A percentile compares a stretch with the other conserved stretches of the same genome.
Conservation (phyloP, 2,113 vertebrate genomes). For the Pungitius pungitius region DNA sequence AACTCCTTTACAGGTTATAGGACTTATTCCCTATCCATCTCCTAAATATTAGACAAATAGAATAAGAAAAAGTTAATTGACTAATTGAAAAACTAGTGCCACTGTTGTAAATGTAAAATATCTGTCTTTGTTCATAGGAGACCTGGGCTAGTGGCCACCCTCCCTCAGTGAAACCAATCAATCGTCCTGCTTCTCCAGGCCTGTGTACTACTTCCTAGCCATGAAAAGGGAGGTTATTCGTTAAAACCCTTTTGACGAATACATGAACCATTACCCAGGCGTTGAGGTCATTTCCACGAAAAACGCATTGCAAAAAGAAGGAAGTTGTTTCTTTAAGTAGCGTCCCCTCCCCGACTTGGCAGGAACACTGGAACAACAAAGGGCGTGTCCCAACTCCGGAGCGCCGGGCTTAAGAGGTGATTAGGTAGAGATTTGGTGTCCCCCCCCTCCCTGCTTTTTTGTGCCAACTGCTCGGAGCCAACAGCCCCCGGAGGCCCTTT, state of each 20-base stretch:
- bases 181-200: not conserved
- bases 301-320: not conserved
- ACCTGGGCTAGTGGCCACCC: too few species aligned
- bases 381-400: constrained; percentile 17
- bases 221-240: not conserved
- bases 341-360: constrained; percentile 1
- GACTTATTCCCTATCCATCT: too few species aligned
- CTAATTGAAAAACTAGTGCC: too few species aligned
- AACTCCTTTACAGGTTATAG: too few species aligned
- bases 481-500: constrained; percentile 28
- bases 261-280: not conserved
- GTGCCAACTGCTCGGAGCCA: constrained; percentile 56
- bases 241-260: not conserved
- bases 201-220: not conserved
- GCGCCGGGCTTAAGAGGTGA: constrained; percentile 57
- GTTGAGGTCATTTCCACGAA: not conserved
- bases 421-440: constrained; percentile 65
- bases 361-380: not conserved
- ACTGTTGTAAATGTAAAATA: too few species aligned
- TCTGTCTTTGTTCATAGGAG: too few species aligned
- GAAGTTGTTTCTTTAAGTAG: not conserved
- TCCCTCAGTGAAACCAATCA: not conserved
- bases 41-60: too few species aligned
- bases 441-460: constrained; percentile 48
- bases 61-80: too few species aligned